Percentiles rank a stretch among this genome's conserved stretches.
phyloP scores from a whole-genome alignment of 1,140 invertebrate species.

The Tribolium castaneum region DNA sequence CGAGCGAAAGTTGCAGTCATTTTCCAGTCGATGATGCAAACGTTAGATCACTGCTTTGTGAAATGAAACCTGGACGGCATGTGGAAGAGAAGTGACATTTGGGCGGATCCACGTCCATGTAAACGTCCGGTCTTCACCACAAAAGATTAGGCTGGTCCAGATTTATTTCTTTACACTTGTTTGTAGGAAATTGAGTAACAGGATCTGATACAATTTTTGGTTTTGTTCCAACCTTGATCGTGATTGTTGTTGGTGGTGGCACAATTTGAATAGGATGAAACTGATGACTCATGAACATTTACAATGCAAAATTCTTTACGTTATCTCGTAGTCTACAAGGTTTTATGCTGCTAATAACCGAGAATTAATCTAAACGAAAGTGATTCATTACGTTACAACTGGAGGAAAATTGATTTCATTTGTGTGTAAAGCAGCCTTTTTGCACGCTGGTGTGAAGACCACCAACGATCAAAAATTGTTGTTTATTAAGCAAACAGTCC shows the following conservation, averaged over 20 bases:
- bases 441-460: neutral
- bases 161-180: slow-evolving; percentile 12
- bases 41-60: neutral
- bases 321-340: slow-evolving; percentile 12
- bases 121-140: slow-evolving; percentile 27
- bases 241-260: neutral
- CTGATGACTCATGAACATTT: slow-evolving; percentile 20
- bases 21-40: slow-evolving; percentile 8
- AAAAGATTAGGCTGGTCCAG: slow-evolving; percentile 24
- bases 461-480: slow-evolving; percentile 7
- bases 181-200: neutral
- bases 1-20: neutral
- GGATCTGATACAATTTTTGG: slow-evolving; percentile 9
- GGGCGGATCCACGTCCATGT: slow-evolving; percentile 10
- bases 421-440: neutral
- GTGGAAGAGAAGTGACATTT: slow-evolving; percentile 10
- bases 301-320: slow-evolving; percentile 22
- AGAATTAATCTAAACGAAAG: neutral
- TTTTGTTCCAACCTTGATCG: neutral
- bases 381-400: neutral
- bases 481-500: slow-evolving; percentile 11
- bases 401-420: neutral
- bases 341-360: slow-evolving; percentile 20
- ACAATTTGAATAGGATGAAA: slow-evolving; percentile 27
- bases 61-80: neutral